Evolutionary conservation across 2,113 vertebrate genomes (phyloP).

Genomic region (Lynx canadensis): DNA sequence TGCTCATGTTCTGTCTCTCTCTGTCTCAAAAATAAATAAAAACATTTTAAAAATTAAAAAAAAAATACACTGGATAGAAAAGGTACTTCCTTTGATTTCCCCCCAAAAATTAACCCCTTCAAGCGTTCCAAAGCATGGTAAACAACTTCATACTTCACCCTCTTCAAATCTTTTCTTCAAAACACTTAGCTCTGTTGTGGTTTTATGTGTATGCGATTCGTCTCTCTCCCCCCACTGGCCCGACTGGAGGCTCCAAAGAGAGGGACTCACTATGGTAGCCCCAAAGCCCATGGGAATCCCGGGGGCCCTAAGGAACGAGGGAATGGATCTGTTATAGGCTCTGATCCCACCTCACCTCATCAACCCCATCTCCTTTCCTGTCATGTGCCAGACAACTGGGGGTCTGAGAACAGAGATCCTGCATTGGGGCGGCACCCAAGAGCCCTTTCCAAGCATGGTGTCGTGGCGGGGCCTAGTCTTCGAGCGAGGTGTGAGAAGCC

Average conservation of each 20-base stretch:
- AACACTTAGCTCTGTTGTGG: neutral
- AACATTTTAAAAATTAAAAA: no score
- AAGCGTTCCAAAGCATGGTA: neutral
- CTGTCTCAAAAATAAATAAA: no score
- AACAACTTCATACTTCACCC: neutral
- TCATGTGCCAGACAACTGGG: neutral
- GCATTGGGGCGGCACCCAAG: neutral
- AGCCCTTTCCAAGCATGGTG: neutral
- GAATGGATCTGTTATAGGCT: rapidly evolving
- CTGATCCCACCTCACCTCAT: neutral
- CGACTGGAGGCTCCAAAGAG: neutral
- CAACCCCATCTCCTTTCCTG: neutral
- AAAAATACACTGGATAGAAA: neutral
- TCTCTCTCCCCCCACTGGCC: neutral
- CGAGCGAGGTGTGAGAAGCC: neutral
- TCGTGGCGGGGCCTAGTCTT: rapidly evolving
- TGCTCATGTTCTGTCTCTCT: no score
- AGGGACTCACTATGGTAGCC: neutral
- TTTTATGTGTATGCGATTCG: neutral
- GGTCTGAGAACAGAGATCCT: neutral
- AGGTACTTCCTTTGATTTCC: neutral
- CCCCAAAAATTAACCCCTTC: neutral
- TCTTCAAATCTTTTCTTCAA: neutral
- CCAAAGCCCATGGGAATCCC: neutral
- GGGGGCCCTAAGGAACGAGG: neutral